Evolutionary conservation across 2,113 vertebrate species (phyloP).

Genomic region (Anoura caudifer): DNA sequence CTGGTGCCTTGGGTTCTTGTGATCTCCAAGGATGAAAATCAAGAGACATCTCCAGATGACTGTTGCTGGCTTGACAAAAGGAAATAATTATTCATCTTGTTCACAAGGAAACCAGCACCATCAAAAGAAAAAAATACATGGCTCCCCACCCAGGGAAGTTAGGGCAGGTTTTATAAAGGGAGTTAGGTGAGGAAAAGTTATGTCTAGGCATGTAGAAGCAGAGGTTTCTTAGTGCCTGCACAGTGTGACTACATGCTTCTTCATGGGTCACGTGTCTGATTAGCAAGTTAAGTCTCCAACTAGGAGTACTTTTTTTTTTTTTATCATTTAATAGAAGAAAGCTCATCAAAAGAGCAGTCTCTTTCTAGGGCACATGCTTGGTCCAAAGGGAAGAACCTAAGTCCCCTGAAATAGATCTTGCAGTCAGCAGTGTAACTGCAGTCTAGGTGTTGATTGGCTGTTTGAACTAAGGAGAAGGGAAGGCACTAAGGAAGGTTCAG

Average conservation of each 20-base stretch:
- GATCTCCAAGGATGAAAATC: background rate
- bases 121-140: background rate
- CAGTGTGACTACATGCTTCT: background rate
- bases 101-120: background rate
- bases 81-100: background rate
- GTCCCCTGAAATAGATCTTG: background rate
- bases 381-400: background rate
- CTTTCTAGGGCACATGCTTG: no score
- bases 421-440: background rate
- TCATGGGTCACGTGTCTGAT: background rate
- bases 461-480: background rate
- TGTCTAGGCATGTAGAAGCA: background rate
- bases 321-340: background rate
- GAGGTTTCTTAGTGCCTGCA: background rate
- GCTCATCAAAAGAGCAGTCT: background rate
- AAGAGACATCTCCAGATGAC: background rate
- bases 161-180: background rate
- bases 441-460: background rate
- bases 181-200: background rate
- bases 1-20: background rate
- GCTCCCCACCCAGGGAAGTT: background rate
- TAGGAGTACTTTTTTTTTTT: background rate
- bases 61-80: background rate
- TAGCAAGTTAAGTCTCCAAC: background rate
- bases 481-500: background rate